phyloP scores from a whole-genome alignment of 2,888 invertebrate genomes.

The Cremastinae sp. region DNA sequence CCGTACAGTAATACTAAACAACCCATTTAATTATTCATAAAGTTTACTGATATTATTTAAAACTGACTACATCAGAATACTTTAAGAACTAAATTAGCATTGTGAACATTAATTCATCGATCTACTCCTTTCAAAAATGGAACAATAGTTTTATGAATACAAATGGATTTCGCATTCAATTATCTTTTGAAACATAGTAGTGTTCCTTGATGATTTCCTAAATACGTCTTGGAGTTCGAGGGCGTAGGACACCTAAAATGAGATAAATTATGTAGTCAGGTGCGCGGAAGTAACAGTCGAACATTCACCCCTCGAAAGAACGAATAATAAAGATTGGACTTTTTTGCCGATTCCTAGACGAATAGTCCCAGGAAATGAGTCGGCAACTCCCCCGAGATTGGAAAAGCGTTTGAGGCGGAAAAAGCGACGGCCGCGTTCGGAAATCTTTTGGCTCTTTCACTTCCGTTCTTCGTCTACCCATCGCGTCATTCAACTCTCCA shows the following conservation, averaged over 20 bases:
- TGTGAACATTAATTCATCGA: too few relatives aligned
- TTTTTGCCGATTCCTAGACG: conserved; percentile 40
- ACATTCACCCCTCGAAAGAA: background rate
- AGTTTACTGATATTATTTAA: too few relatives aligned
- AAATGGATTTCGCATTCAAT: too few relatives aligned
- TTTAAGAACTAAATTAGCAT: too few relatives aligned
- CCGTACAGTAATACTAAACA: too few relatives aligned
- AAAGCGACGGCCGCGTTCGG: conserved; percentile 34
- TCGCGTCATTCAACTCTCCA: conserved; percentile 19
- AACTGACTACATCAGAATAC: too few relatives aligned
- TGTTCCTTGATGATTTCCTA: background rate
- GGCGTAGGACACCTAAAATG: conserved; percentile 9
- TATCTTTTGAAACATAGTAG: too few relatives aligned
- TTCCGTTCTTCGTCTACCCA: conserved; percentile 37
- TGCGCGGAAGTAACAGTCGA: background rate
- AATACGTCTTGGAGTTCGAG: conserved; percentile 31
- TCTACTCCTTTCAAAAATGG: too few relatives aligned
- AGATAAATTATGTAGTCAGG: conserved; percentile 8
- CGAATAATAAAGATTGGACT: conserved; percentile 28
- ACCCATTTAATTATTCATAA: too few relatives aligned
- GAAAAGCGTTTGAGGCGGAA: conserved; percentile 23
- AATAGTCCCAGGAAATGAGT: conserved; percentile 55
- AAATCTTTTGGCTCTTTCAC: conserved; percentile 52
- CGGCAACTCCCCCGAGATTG: conserved; percentile 41
- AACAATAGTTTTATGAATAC: too few relatives aligned